phyloP scores from a whole-genome alignment of 2,113 vertebrate genomes.

The Eudyptes chrysolophus region DNA sequence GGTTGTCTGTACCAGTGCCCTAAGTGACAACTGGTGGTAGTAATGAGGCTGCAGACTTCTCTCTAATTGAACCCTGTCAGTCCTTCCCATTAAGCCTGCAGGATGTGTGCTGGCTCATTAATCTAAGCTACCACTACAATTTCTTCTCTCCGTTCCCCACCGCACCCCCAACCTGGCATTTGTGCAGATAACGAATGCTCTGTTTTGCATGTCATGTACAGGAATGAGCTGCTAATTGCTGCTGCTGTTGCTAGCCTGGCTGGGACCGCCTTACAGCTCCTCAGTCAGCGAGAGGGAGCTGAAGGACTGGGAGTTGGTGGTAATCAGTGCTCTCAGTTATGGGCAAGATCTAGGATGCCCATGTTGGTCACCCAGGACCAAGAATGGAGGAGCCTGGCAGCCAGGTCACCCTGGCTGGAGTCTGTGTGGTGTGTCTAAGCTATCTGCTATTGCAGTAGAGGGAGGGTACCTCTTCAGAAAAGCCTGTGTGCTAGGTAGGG shows the following conservation, averaged over 20 bases:
- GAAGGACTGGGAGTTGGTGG: neutral
- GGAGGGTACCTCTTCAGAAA: neutral
- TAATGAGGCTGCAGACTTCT: conserved; percentile 62
- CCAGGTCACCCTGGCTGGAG: rapidly evolving
- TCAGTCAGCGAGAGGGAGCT: neutral
- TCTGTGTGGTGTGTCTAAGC: neutral
- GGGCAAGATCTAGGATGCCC: rapidly evolving
- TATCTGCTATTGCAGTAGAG: neutral
- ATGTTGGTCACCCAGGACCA: rapidly evolving
- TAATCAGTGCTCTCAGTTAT: rapidly evolving
- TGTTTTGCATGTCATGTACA: neutral
- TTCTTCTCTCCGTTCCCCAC: neutral
- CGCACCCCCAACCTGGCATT: neutral
- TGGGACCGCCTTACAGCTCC: neutral
- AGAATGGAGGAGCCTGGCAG: neutral
- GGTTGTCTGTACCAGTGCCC: conserved; percentile 4
- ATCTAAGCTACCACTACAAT: conserved; percentile 37
- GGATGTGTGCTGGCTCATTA: conserved; percentile 68
- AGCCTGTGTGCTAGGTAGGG: rapidly evolving
- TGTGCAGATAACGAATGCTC: conserved; percentile 2
- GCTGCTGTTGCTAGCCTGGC: neutral
- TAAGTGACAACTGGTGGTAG: conserved; percentile 57
- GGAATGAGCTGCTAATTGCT: conserved; percentile 47
- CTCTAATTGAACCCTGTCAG: conserved; percentile 67
- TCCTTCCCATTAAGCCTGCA: conserved; percentile 43